Evolutionary conservation across 2,888 invertebrate genomes (phyloP).

Genomic region (Alcis repandata): DNA sequence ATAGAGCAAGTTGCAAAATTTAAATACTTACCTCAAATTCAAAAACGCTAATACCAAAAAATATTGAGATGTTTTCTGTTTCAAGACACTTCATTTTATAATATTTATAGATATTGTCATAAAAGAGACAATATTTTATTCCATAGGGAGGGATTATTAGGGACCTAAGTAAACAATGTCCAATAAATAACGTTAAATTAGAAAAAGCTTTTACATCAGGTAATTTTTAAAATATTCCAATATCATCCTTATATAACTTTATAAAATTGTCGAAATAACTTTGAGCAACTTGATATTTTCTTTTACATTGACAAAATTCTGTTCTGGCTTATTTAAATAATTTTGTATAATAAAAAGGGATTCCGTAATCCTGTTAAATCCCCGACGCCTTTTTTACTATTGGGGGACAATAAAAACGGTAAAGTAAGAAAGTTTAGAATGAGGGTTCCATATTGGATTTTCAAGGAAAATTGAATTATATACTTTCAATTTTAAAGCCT

Average conservation of each 20-base stretch:
- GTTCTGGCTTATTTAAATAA: conserved; percentile 54
- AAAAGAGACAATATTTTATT: too few species aligned
- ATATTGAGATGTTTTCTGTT: too few species aligned
- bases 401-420: conserved; percentile 46
- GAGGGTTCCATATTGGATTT: conserved; percentile 42
- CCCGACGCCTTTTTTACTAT: conserved; percentile 38
- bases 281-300: conserved; percentile 28
- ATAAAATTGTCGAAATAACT: conserved; percentile 33
- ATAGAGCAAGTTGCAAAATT: too few species aligned
- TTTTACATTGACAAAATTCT: conserved; percentile 35
- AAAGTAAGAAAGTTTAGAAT: conserved; percentile 41
- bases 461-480: conserved; percentile 19
- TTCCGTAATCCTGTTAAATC: conserved; percentile 49
- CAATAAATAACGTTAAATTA: conserved; percentile 13
- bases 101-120: too few species aligned
- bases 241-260: conserved; percentile 13
- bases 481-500: conserved; percentile 16
- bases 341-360: conserved; percentile 51
- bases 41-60: too few species aligned
- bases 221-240: conserved; percentile 20
- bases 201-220: conserved; percentile 1
- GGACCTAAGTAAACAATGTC: background rate
- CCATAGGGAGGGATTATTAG: too few species aligned
- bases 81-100: too few species aligned
- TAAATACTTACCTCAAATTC: too few species aligned